Conservation (phyloP, 2,113 vertebrate genomes). For the Menidia beryllina region DNA sequence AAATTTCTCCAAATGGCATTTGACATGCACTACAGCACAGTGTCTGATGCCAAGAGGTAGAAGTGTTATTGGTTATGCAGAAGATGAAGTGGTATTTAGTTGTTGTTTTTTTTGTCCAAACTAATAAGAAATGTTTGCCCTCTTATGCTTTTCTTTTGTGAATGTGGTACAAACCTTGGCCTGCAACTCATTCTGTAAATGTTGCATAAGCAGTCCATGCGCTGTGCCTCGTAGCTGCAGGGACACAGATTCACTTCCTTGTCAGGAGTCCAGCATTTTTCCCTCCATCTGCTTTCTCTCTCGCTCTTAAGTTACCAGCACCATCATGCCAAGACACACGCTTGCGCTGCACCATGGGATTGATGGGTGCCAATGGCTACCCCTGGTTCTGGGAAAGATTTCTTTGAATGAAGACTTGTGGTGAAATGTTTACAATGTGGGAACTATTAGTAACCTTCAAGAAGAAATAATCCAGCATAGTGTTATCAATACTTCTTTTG, state of each 20-base stretch:
- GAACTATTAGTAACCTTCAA: constrained; percentile 70
- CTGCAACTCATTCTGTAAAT: constrained; percentile 55
- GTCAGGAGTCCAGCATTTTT: constrained; percentile 24
- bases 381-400: constrained; percentile 75
- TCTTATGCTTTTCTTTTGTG: constrained; percentile 74
- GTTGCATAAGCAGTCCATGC: constrained; percentile 66
- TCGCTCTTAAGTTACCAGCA: constrained; percentile 49
- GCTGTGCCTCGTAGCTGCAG: constrained; percentile 58
- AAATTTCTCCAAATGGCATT: constrained; percentile 56
- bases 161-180: constrained; percentile 67
- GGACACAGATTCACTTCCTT: constrained; percentile 45
- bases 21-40: constrained; percentile 57
- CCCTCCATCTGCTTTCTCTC: constrained; percentile 23
- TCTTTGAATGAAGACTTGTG: constrained; percentile 68
- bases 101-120: constrained; percentile 49
- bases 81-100: constrained; percentile 72
- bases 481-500: constrained; percentile 77
- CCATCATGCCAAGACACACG: constrained; percentile 64
- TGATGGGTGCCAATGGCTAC: constrained; percentile 69
- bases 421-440: constrained; percentile 78
- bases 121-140: constrained; percentile 65
- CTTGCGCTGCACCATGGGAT: constrained; percentile 44
- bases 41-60: constrained; percentile 65
- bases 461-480: constrained; percentile 60
- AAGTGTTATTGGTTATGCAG: constrained; percentile 61